These are phyloP conservation scores for Hedya salicella DNA, from an alignment of 2,888 invertebrate species.

Conservation along the genomic window DNA sequence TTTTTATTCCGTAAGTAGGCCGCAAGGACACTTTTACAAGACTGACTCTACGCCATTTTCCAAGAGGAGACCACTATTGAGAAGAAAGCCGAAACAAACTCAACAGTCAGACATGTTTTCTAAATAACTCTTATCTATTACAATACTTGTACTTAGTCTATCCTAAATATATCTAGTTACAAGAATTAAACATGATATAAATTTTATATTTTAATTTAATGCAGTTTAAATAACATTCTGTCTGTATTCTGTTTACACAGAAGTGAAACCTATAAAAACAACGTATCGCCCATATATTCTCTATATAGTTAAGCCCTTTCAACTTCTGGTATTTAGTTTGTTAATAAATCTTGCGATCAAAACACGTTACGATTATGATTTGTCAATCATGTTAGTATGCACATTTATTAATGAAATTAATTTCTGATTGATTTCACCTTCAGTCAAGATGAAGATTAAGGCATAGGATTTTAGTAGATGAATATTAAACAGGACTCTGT, in stretches of 20 bases:
- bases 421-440: conserved; percentile 31
- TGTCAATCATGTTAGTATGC: conserved; percentile 35
- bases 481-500: neutral
- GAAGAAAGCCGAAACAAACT: too few relatives aligned
- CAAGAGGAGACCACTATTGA: too few relatives aligned
- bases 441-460: neutral
- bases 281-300: neutral
- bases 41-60: too few relatives aligned
- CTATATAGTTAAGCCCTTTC: neutral
- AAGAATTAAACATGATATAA: too few relatives aligned
- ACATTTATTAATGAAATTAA: conserved; percentile 25
- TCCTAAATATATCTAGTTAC: too few relatives aligned
- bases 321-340: neutral
- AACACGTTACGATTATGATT: conserved; percentile 37
- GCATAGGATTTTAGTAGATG: neutral
- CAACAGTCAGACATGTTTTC: too few relatives aligned
- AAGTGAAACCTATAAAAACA: too few relatives aligned
- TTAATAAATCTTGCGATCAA: conserved; percentile 28
- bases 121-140: too few relatives aligned
- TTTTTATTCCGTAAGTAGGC: too few relatives aligned
- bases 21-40: too few relatives aligned
- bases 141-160: too few relatives aligned
- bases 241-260: neutral
- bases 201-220: too few relatives aligned
- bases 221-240: neutral